Conservation (phyloP, 2,888 invertebrate species). For the Steinernema scapterisci region DNA sequence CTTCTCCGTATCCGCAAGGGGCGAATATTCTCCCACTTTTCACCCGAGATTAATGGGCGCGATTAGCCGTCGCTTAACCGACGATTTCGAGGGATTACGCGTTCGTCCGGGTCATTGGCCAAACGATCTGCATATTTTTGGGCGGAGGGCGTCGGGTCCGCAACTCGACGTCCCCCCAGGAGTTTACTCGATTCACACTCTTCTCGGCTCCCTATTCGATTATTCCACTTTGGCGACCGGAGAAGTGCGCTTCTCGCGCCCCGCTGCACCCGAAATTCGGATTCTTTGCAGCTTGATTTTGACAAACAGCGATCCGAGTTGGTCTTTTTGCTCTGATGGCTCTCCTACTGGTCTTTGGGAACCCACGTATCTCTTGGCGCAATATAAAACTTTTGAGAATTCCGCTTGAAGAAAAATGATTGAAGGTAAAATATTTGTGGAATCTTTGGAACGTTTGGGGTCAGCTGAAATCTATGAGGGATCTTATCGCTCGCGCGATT, state of each 20-base stretch:
- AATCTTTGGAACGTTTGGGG: too few relatives aligned
- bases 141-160: background rate
- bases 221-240: constrained; percentile 3
- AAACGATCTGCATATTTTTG: constrained; percentile 16
- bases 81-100: constrained; percentile 6
- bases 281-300: too few relatives aligned
- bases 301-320: too few relatives aligned
- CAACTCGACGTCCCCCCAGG: background rate
- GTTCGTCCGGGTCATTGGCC: background rate
- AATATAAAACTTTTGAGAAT: too few relatives aligned
- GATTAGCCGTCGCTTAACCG: constrained; percentile 21
- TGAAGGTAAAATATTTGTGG: too few relatives aligned
- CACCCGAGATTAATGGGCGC: background rate
- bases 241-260: background rate
- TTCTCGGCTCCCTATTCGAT: background rate
- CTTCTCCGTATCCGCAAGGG: background rate
- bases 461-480: too few relatives aligned
- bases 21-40: background rate
- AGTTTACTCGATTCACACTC: constrained; percentile 4
- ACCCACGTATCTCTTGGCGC: too few relatives aligned
- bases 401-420: too few relatives aligned
- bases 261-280: background rate
- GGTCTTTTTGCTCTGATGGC: too few relatives aligned
- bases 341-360: too few relatives aligned
- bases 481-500: too few relatives aligned